These are phyloP conservation scores for Acutogordius australiensis DNA, from an alignment of 2,888 invertebrate genomes.

Conservation along the genomic window DNA sequence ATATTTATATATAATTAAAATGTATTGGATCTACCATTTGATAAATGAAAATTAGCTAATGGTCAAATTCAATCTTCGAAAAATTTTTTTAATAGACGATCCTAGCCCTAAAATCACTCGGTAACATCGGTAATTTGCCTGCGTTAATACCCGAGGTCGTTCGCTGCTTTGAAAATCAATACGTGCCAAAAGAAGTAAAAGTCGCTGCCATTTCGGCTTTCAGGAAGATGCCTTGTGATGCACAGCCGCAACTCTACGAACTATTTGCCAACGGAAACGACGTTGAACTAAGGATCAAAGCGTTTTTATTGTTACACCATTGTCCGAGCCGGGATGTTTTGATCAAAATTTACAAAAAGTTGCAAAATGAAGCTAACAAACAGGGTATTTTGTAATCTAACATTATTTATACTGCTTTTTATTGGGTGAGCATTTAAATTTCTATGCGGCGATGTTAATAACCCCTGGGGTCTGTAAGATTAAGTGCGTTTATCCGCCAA, in stretches of 20 bases:
- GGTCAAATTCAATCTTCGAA: too few species aligned
- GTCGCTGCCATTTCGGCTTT: background rate
- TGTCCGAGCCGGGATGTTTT: background rate
- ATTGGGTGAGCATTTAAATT: too few species aligned
- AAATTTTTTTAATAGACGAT: too few species aligned
- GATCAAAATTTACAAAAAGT: background rate
- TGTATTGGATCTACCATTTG: too few species aligned
- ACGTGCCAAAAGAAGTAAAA: background rate
- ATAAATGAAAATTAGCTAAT: too few species aligned
- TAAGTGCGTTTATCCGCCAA: too few species aligned
- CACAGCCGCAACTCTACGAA: background rate
- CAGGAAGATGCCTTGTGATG: slow-evolving; percentile 1
- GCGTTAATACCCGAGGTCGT: background rate
- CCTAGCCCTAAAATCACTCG: background rate
- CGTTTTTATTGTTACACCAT: background rate
- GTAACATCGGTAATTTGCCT: background rate
- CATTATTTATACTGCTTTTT: background rate
- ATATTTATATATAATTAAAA: too few species aligned
- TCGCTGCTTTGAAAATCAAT: slow-evolving; percentile 1
- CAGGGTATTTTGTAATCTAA: background rate
- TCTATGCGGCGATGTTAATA: too few species aligned
- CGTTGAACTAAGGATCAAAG: background rate
- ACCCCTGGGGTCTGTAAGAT: too few species aligned
- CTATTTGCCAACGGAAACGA: background rate
- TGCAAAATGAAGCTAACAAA: slow-evolving; percentile 2